A percentile compares a stretch with the other conserved stretches of the same genome.
phyloP scores from a whole-genome alignment of 2,113 vertebrate genomes.

The Naja naja region DNA sequence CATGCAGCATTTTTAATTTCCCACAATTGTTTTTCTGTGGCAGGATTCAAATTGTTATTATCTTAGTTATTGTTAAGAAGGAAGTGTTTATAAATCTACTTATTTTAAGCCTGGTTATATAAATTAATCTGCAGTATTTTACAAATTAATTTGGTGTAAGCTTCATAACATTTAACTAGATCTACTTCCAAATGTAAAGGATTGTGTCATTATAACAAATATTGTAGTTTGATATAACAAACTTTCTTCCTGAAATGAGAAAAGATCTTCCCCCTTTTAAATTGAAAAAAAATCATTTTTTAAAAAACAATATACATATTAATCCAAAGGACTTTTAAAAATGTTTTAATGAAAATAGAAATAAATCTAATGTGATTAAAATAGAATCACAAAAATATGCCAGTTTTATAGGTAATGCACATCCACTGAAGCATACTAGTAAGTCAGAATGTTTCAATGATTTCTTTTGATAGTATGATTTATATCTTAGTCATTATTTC shows the following conservation, averaged over 20 bases:
- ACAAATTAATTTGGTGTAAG: background rate
- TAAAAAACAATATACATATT: background rate
- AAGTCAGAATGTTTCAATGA: background rate
- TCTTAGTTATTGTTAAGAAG: background rate
- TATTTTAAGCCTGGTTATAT: background rate
- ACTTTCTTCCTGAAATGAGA: background rate
- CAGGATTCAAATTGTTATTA: background rate
- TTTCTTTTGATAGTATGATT: background rate
- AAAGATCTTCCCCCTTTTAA: conserved; percentile 18
- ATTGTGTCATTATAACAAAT: background rate
- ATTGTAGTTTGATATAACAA: background rate
- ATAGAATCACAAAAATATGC: background rate
- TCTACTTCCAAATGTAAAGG: background rate
- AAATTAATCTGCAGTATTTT: background rate
- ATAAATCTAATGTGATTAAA: background rate
- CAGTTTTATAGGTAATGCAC: background rate
- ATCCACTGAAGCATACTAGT: background rate
- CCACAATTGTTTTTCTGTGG: background rate
- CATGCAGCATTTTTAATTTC: background rate
- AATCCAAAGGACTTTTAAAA: background rate
- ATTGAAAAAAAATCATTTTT: conserved; percentile 18
- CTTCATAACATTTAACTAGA: background rate
- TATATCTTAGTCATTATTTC: conserved; percentile 28
- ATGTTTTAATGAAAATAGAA: background rate
- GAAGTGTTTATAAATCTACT: background rate